These are phyloP conservation scores for Coenonympha arcania DNA, from an alignment of 2,888 invertebrate genomes.

Conservation along the genomic window DNA sequence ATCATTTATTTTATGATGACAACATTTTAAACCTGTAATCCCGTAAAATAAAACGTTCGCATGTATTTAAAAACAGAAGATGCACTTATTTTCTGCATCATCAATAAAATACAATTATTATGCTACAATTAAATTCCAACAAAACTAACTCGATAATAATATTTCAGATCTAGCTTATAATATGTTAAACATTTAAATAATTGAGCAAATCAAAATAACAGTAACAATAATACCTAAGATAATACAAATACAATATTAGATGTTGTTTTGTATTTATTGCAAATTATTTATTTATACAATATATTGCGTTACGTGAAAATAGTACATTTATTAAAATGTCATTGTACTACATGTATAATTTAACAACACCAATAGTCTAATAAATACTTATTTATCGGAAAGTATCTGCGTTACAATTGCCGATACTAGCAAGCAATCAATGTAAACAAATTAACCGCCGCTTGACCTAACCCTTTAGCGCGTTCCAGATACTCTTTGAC, in stretches of 20 bases:
- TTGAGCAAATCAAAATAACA: constrained; percentile 74
- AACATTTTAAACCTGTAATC: neutral
- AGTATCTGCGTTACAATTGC: constrained; percentile 50
- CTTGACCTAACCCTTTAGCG: neutral
- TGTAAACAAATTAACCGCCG: constrained; percentile 30
- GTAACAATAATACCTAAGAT: constrained; percentile 62
- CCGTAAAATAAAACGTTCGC: neutral
- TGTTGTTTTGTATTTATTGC: constrained; percentile 48
- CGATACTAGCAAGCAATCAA: constrained; percentile 34
- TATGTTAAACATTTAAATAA: constrained; percentile 60
- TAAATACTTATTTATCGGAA: constrained; percentile 41
- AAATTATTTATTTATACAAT: constrained; percentile 36
- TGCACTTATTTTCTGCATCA: neutral
- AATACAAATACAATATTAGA: constrained; percentile 54
- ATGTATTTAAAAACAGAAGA: constrained; percentile 1
- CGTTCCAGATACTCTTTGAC: constrained; percentile 7
- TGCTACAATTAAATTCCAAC: constrained; percentile 32
- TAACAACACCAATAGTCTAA: constrained; percentile 58
- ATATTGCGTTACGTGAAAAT: constrained; percentile 29
- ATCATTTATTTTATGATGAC: neutral
- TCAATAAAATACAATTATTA: constrained; percentile 21
- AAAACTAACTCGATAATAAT: constrained; percentile 53
- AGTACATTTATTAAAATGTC: constrained; percentile 50
- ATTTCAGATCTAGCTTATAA: constrained; percentile 59
- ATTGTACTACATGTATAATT: constrained; percentile 62